These are phyloP conservation scores for Amblyraja radiata DNA, from an alignment of 2,797 vertebrate genomes.

Conservation along the genomic window DNA sequence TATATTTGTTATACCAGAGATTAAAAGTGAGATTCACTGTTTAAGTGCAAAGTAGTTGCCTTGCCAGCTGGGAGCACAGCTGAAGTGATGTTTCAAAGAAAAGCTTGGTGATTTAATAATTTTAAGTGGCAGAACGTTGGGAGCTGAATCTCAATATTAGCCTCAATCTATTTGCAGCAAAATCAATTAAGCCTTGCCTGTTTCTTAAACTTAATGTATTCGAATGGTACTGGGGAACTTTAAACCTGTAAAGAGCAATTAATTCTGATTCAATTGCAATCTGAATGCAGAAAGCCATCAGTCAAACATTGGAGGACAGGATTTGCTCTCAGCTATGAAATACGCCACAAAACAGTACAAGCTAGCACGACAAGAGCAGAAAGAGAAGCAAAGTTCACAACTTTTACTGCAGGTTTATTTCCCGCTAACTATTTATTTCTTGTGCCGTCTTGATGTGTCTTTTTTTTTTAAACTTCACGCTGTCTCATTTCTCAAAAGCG, in stretches of 20 bases:
- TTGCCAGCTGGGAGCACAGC: neutral
- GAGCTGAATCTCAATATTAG: slow-evolving; percentile 4
- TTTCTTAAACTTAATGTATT: slow-evolving; percentile 2
- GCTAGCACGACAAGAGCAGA: neutral
- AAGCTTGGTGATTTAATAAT: neutral
- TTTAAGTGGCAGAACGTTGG: neutral
- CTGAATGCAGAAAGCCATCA: neutral
- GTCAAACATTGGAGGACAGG: neutral
- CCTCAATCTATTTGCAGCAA: neutral
- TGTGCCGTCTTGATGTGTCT: neutral
- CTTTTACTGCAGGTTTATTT: neutral
- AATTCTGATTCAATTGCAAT: neutral
- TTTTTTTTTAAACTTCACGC: neutral
- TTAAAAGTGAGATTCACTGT: neutral
- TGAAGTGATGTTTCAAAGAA: neutral
- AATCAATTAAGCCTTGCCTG: neutral
- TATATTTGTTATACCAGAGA: neutral
- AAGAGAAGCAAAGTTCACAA: neutral
- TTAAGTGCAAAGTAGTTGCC: neutral
- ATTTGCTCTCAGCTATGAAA: neutral
- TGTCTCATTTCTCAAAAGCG: neutral
- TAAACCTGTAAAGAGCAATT: neutral
- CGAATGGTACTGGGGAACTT: neutral
- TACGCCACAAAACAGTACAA: neutral
- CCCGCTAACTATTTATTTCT: neutral